These are phyloP conservation scores for Alectoris magna DNA, from an alignment of 2,797 vertebrate species.

Conservation along the genomic window DNA sequence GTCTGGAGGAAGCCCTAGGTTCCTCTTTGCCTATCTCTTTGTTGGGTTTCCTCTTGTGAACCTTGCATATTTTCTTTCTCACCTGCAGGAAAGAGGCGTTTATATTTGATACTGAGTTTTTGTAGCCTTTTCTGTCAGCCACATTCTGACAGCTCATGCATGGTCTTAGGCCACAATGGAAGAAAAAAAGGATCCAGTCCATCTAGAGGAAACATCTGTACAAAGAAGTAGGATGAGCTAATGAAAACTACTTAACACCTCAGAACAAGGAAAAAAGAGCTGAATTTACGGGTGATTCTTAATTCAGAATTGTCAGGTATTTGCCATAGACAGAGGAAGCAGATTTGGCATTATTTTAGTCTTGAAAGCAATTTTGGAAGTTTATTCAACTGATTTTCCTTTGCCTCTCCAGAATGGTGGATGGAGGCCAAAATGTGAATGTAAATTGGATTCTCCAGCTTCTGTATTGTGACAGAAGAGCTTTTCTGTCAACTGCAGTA, in stretches of 20 bases:
- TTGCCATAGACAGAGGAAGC: not conserved
- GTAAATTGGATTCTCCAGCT: not conserved
- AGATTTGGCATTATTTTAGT: not conserved
- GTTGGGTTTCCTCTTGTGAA: not conserved
- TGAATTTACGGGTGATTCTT: not conserved
- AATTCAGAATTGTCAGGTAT: not conserved
- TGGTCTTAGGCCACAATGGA: not conserved
- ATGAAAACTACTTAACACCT: not conserved
- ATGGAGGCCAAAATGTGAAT: not conserved
- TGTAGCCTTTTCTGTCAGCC: not conserved
- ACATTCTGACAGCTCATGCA: not conserved
- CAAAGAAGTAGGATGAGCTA: not conserved
- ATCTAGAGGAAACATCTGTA: not conserved
- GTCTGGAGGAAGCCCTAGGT: not conserved
- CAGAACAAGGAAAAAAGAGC: not conserved
- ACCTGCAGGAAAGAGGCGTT: not conserved
- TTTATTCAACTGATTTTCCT: constrained; percentile 14
- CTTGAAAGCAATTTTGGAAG: constrained; percentile 27
- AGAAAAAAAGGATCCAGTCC: not conserved
- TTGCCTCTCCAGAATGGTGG: not conserved
- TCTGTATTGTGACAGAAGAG: not conserved
- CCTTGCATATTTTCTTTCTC: not conserved
- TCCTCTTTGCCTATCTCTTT: not conserved
- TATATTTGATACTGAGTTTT: not conserved
- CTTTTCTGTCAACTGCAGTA: not conserved